These are phyloP conservation scores for Oryzias javanicus DNA, from an alignment of 2,113 vertebrate species.

Conservation along the genomic window DNA sequence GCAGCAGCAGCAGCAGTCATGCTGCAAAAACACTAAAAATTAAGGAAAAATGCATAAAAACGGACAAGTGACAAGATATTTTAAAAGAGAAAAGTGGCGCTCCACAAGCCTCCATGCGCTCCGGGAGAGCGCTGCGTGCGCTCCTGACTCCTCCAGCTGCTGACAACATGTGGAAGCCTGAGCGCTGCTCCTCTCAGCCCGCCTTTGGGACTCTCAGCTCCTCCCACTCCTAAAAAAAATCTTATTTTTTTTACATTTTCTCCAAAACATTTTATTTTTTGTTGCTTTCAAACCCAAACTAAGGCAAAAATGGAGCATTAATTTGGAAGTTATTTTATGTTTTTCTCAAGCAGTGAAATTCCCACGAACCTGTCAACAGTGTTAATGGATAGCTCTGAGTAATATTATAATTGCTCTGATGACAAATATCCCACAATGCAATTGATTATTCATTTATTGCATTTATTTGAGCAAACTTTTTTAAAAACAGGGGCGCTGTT, in stretches of 20 bases:
- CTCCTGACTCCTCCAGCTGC: slow-evolving; percentile 17
- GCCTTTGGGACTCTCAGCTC: slow-evolving; percentile 24
- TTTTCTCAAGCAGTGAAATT: neutral
- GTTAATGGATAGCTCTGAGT: too few relatives aligned
- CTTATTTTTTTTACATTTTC: too few relatives aligned
- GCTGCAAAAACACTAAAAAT: neutral
- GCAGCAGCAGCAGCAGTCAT: slow-evolving; percentile 14
- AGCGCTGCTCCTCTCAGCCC: slow-evolving; percentile 26
- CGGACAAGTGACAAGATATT: neutral
- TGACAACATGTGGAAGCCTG: slow-evolving; percentile 26
- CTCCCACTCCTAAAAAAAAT: neutral
- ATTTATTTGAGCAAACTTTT: too few relatives aligned
- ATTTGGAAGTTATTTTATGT: too few relatives aligned
- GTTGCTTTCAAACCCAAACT: too few relatives aligned
- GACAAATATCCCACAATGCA: neutral
- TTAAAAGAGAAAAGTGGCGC: neutral
- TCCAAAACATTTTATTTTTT: too few relatives aligned
- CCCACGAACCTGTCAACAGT: slow-evolving; percentile 1
- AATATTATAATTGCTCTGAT: neutral
- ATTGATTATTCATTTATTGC: too few relatives aligned
- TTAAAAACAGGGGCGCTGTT: too few relatives aligned
- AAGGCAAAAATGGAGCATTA: too few relatives aligned
- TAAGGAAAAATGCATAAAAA: neutral
- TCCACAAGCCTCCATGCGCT: slow-evolving; percentile 28
- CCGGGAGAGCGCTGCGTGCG: slow-evolving; percentile 14